Percentiles rank a stretch among this genome's conserved stretches.
These are phyloP conservation scores for Engystomops pustulosus DNA, from an alignment of 2,113 vertebrate genomes.

Conservation along the genomic window DNA sequence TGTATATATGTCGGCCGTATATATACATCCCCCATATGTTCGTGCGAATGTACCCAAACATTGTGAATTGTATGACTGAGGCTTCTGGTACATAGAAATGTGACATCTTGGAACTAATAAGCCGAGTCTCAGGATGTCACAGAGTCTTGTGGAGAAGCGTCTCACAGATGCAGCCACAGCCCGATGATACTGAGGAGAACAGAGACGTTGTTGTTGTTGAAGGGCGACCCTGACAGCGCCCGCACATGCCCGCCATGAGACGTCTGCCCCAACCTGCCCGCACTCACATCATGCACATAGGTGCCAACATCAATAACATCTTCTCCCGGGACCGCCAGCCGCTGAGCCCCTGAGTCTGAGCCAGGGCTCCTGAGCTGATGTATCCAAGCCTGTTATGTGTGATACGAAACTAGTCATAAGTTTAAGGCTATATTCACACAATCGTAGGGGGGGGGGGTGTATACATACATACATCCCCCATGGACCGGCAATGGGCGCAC, in stretches of 20 bases:
- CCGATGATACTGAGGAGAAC: background rate
- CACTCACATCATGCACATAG: background rate
- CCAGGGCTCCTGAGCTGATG: background rate
- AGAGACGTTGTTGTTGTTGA: background rate
- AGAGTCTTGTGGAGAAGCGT: background rate
- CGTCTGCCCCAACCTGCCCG: background rate
- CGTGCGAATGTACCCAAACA: no score
- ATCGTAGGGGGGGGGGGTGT: no score
- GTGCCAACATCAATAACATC: background rate
- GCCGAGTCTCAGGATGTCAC: background rate
- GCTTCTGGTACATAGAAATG: background rate
- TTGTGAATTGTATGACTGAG: background rate
- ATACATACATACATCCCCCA: no score
- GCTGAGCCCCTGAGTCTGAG: background rate
- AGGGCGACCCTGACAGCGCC: background rate
- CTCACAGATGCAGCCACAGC: background rate
- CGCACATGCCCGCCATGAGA: background rate
- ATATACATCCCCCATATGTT: no score
- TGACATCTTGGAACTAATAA: background rate
- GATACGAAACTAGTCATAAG: no score
- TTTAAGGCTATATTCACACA: no score
- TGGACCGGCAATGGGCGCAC: no score
- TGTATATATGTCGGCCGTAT: no score
- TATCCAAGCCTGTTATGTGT: background rate
- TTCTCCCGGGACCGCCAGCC: background rate